A percentile compares a stretch with the other conserved stretches of the same genome.
phyloP scores from a whole-genome alignment of 2,797 vertebrate genomes.

The Molossus alvarezi region DNA sequence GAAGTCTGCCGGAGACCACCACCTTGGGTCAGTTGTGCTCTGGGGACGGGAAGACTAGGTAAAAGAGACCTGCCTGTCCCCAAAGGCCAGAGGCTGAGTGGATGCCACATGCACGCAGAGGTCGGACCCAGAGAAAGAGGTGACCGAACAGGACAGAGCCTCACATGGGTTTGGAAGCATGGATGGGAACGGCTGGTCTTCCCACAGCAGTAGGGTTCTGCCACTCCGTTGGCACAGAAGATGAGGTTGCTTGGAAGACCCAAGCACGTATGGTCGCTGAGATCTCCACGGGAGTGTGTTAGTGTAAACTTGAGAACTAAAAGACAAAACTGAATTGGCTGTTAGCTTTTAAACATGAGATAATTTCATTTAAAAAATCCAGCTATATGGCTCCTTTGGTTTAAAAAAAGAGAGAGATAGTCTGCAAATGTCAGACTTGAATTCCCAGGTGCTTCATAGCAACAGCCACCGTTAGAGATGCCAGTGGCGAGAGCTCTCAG shows the following conservation, averaged over 20 bases:
- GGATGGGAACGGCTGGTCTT: neutral
- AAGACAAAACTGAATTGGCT: neutral
- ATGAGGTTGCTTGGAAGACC: neutral
- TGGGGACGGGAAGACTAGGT: neutral
- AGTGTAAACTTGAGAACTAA: neutral
- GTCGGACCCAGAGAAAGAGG: neutral
- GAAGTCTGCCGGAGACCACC: neutral
- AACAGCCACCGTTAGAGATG: neutral
- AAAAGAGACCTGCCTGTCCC: neutral
- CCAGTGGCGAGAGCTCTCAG: neutral
- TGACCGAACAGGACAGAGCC: neutral
- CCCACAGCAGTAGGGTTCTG: neutral
- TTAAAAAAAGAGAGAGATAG: neutral
- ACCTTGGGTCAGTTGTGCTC: neutral
- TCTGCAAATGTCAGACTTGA: neutral
- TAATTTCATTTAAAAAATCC: neutral
- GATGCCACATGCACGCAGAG: neutral
- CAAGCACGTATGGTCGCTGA: neutral
- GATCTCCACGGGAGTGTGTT: neutral
- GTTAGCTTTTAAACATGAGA: neutral
- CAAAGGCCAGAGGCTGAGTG: neutral
- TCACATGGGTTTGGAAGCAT: neutral
- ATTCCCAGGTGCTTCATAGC: neutral
- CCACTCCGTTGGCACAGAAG: neutral
- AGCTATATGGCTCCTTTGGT: neutral